A percentile compares a stretch with the other conserved stretches of the same genome.
These are phyloP conservation scores for Hydroisotoma schaefferi DNA, from an alignment of 2,888 invertebrate species.

Conservation along the genomic window DNA sequence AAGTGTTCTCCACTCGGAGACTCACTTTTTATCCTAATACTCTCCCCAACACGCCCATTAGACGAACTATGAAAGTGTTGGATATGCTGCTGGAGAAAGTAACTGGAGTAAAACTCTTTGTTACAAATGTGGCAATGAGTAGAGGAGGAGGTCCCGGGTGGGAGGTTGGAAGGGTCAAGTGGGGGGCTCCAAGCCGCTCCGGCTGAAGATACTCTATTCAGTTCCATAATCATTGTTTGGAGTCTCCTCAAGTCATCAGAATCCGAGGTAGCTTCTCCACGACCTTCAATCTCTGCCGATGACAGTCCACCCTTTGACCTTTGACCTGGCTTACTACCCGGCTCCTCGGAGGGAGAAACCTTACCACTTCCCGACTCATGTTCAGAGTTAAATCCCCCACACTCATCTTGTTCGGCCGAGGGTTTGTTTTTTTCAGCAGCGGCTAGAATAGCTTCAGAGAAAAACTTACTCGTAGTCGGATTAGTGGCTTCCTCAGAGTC, in stretches of 20 bases:
- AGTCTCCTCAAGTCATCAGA: slow-evolving; percentile 82
- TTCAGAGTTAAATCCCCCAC: slow-evolving; percentile 17
- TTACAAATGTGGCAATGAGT: slow-evolving; percentile 65
- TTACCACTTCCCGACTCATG: slow-evolving; percentile 37
- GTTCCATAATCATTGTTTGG: slow-evolving; percentile 84
- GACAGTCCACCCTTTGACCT: slow-evolving; percentile 15
- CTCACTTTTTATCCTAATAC: slow-evolving; percentile 8
- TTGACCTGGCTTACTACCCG: slow-evolving; percentile 30
- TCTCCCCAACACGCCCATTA: not conserved
- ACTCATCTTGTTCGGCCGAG: slow-evolving; percentile 18
- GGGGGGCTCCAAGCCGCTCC: slow-evolving; percentile 45
- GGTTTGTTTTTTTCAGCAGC: slow-evolving; percentile 26
- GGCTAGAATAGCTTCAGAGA: slow-evolving; percentile 21
- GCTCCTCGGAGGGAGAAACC: slow-evolving; percentile 54
- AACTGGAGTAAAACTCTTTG: slow-evolving; percentile 68
- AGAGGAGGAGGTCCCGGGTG: slow-evolving; percentile 11
- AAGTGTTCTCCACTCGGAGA: not conserved
- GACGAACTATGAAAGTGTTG: slow-evolving; percentile 59
- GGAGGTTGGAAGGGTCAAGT: slow-evolving; percentile 22
- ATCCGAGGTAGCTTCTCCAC: slow-evolving; percentile 54
- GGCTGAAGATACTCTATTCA: slow-evolving; percentile 68
- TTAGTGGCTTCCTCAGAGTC: slow-evolving; percentile 37
- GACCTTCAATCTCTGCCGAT: slow-evolving; percentile 32
- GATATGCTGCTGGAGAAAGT: slow-evolving; percentile 68
- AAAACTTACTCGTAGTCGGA: slow-evolving; percentile 24